A percentile compares a stretch with the other conserved stretches of the same genome.
These are phyloP conservation scores for Excalfactoria chinensis DNA, from an alignment of 2,113 vertebrate genomes.

Conservation along the genomic window DNA sequence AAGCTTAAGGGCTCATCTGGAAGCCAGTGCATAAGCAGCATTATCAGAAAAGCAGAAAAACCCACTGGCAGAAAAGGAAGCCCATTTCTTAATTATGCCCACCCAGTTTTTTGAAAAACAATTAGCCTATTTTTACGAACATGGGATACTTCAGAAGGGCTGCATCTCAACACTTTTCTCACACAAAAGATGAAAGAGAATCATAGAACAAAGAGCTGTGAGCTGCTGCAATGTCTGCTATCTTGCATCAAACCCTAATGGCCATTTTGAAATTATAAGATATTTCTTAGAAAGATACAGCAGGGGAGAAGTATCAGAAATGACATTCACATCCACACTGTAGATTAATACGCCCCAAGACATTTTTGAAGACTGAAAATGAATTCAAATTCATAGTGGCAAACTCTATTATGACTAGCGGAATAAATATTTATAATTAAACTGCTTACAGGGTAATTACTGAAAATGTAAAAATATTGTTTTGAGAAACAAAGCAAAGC, in stretches of 20 bases:
- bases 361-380: conserved; percentile 23
- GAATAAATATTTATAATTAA: conserved; percentile 22
- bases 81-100: not conserved
- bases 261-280: not conserved
- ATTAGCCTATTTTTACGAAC: not conserved
- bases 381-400: conserved; percentile 10
- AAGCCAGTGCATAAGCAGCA: not conserved
- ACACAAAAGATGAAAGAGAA: conserved; percentile 3
- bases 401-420: conserved; percentile 1
- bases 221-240: not conserved
- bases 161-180: not conserved
- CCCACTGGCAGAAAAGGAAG: not conserved
- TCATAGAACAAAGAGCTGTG: not conserved
- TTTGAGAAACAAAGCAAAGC: not conserved
- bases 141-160: not conserved
- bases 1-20: not conserved
- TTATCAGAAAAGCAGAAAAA: not conserved
- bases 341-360: conserved; percentile 12
- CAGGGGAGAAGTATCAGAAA: not conserved
- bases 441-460: not conserved
- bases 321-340: not conserved
- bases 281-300: conserved; percentile 29
- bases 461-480: not conserved
- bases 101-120: not conserved
- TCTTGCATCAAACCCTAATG: conserved; percentile 10